phyloP scores from a whole-genome alignment of 2,113 vertebrate genomes.

The Megalops atlanticus region DNA sequence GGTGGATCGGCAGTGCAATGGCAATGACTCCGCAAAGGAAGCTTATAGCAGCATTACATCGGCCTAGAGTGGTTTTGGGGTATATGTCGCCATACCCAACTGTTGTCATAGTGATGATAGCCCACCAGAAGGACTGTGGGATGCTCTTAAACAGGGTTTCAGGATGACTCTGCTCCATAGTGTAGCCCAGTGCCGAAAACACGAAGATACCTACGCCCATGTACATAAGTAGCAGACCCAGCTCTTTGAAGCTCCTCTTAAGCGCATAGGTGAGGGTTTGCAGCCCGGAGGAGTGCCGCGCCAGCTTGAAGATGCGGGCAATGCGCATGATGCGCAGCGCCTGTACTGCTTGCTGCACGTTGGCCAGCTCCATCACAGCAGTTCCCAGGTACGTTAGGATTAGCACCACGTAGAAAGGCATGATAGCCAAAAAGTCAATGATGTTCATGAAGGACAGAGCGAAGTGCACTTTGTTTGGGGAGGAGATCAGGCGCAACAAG shows the following conservation, averaged over 20 bases:
- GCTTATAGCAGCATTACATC: constrained; percentile 93
- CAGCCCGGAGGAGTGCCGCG: constrained; percentile 90
- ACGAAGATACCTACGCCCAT: constrained; percentile 96
- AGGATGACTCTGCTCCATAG: constrained; percentile 93
- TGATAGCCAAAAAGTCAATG: constrained; percentile 88
- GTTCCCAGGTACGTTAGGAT: constrained; percentile 86
- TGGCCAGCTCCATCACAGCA: constrained; percentile 88
- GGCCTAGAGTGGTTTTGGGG: constrained; percentile 94
- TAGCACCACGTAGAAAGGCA: constrained; percentile 92
- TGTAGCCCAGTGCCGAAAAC: constrained; percentile 93
- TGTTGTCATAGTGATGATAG: constrained; percentile 98
- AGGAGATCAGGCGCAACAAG: constrained; percentile 82
- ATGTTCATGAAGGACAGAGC: constrained; percentile 91
- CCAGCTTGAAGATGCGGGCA: constrained; percentile 92
- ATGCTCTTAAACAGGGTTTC: constrained; percentile 98
- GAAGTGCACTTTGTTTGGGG: constrained; percentile 88
- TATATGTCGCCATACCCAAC: constrained; percentile 97
- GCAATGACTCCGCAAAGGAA: constrained; percentile 96
- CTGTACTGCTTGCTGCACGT: constrained; percentile 92
- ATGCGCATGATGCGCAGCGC: constrained; percentile 92
- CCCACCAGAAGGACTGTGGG: constrained; percentile 98
- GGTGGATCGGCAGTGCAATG: constrained; percentile 93
- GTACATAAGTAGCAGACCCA: constrained; percentile 94
- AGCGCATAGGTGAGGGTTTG: constrained; percentile 94
- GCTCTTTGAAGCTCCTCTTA: constrained; percentile 91